Evolutionary conservation across 1,140 invertebrate genomes (phyloP).

Genomic region (Physella acuta): DNA sequence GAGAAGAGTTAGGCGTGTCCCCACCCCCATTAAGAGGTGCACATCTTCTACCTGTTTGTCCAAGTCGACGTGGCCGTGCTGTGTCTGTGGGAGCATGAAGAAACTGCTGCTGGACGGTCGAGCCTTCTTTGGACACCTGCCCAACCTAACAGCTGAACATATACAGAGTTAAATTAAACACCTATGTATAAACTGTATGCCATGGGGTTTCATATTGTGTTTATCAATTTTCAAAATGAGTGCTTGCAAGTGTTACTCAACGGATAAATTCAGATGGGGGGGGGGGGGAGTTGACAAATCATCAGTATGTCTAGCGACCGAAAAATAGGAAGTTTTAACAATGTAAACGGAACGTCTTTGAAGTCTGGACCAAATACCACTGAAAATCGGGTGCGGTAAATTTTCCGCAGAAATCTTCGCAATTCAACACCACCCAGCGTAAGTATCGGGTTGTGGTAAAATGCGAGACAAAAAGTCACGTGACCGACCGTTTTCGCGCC

Average conservation of each 20-base stretch:
- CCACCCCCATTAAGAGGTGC: neutral
- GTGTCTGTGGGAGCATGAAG: constrained; percentile 41
- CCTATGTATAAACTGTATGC: neutral
- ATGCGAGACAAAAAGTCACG: no score
- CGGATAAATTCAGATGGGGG: no score
- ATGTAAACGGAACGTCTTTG: constrained; percentile 2
- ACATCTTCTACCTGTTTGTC: constrained; percentile 34
- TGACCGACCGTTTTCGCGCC: no score
- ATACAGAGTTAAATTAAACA: neutral
- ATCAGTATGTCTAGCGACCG: neutral
- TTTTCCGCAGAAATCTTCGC: no score
- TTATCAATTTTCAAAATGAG: no score
- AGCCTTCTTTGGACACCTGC: constrained; percentile 46
- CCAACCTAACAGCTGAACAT: constrained; percentile 40
- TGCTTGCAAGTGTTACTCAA: no score
- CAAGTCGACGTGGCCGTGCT: constrained; percentile 34
- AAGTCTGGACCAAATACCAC: no score
- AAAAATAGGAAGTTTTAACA: neutral
- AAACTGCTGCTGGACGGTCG: constrained; percentile 39
- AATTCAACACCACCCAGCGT: no score
- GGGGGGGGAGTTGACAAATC: neutral
- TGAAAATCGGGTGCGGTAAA: no score
- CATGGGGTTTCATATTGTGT: neutral
- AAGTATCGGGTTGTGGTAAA: no score
- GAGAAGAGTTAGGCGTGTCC: no score